Conservation (phyloP, 2,797 vertebrate genomes). For the Falco novaeseelandiae region DNA sequence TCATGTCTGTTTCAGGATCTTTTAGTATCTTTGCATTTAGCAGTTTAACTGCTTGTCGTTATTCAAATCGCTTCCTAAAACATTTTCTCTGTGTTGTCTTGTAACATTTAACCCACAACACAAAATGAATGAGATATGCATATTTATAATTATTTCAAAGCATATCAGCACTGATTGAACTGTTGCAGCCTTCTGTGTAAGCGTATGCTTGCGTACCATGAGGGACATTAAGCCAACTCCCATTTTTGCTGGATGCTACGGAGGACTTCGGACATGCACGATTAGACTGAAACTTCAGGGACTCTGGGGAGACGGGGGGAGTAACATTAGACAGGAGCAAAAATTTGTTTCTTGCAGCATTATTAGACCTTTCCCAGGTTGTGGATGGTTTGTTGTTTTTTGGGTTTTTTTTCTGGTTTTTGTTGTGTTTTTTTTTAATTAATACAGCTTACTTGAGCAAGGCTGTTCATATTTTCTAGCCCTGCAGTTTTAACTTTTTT, state of each 20-base stretch:
- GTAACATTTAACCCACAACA: background rate
- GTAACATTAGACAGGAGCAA: background rate
- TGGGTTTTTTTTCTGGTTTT: too few species aligned
- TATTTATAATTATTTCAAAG: background rate
- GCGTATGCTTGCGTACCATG: accelerated
- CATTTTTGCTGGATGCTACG: background rate
- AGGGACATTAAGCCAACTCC: background rate
- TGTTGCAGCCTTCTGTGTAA: background rate
- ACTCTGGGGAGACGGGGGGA: background rate
- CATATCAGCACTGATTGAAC: background rate
- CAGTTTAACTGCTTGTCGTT: background rate
- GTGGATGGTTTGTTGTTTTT: too few species aligned
- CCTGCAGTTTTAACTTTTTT: background rate
- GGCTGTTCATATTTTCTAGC: background rate
- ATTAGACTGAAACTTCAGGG: background rate
- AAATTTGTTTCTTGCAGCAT: background rate
- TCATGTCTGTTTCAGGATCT: background rate
- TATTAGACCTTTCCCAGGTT: background rate
- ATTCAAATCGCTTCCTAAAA: background rate
- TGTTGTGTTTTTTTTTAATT: background rate
- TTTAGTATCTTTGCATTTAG: background rate
- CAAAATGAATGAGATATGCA: background rate
- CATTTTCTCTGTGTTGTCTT: background rate
- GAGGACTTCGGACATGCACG: background rate
- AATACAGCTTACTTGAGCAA: background rate